Percentiles rank a stretch among this genome's conserved stretches.
These are phyloP conservation scores for Myotis lucifugus DNA, from an alignment of 2,113 vertebrate species.

Conservation along the genomic window DNA sequence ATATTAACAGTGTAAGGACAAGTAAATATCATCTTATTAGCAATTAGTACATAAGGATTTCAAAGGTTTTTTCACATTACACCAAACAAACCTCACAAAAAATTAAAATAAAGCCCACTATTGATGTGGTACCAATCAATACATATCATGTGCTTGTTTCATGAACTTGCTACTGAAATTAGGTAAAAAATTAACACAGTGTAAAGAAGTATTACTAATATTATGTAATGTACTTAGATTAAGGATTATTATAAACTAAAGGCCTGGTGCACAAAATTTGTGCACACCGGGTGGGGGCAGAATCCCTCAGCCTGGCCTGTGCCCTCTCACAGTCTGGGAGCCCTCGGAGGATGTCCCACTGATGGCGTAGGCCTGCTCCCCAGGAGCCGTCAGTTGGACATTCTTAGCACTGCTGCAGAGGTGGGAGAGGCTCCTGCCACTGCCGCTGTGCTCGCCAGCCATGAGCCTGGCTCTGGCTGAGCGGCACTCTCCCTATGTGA, in stretches of 20 bases:
- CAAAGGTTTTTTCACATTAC: neutral
- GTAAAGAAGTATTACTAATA: neutral
- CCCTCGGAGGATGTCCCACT: too few species aligned
- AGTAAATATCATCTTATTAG: neutral
- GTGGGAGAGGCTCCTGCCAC: too few species aligned
- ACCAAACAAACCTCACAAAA: neutral
- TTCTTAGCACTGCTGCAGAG: too few species aligned
- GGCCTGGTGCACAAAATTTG: too few species aligned
- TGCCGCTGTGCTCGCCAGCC: accelerated
- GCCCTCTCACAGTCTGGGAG: too few species aligned
- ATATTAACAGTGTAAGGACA: neutral
- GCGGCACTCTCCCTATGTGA: too few species aligned
- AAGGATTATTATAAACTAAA: neutral
- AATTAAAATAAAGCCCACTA: neutral
- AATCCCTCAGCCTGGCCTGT: too few species aligned
- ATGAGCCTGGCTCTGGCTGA: too few species aligned
- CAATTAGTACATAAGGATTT: neutral
- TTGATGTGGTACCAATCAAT: neutral
- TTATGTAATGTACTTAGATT: neutral
- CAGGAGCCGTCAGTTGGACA: too few species aligned
- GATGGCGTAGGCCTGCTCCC: too few species aligned
- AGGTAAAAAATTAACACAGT: neutral
- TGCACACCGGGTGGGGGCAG: too few species aligned
- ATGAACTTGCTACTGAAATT: neutral
- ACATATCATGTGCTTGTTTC: neutral